Base-by-base conservation (phyloP, 2,113 vertebrate genomes). In the Tauraco erythrolophus region DNA sequence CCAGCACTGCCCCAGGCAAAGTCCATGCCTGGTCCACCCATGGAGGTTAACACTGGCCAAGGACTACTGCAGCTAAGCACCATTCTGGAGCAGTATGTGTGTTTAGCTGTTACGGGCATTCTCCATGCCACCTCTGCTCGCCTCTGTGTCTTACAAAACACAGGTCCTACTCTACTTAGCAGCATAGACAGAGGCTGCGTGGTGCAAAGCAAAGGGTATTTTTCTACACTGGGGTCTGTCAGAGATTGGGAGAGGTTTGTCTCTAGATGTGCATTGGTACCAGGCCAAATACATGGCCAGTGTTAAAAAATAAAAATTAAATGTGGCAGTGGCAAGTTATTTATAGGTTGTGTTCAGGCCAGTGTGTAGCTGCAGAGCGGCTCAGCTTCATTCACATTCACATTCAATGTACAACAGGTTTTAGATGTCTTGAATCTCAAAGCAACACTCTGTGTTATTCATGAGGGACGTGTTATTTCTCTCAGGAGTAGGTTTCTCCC, bases 381-480 rank as follows among this genome's bases (percentile, higher is more conserved):
- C 69, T 60, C 30, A 88, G 50, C 43, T 41, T 89, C 53, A 72
- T 79, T 91, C 77, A 80, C 37, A 56, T 82, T 70, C 19, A 0
- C 53, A 30, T 41, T 95, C 54, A 70, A n/a, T 10, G 56, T 72
- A 62, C 70, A 82, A 61, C 41, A 81, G 46, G 30, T 58, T 85
- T 81, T 46, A 89, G 61, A 62, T 21, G 8, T 58, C 86, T 64
- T 41, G 56, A 87, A 65, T 76, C 57, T 60, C 11, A 21, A 82
- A 91, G 35, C 33, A 91, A 82, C 23, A 10, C n/a, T 64, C 61
- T 64, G 65, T 0, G n/a, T 93, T 89, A 93, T 80, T 96, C 65
- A 84, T 60, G 45, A 92, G 45, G 57, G 48, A 57, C 9, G 4
- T 24, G 72, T 65, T 61, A 56, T 77, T 91, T 84, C 77, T 92